phyloP scores from a whole-genome alignment of 2,888 invertebrate genomes.

The Tridacna gigas region DNA sequence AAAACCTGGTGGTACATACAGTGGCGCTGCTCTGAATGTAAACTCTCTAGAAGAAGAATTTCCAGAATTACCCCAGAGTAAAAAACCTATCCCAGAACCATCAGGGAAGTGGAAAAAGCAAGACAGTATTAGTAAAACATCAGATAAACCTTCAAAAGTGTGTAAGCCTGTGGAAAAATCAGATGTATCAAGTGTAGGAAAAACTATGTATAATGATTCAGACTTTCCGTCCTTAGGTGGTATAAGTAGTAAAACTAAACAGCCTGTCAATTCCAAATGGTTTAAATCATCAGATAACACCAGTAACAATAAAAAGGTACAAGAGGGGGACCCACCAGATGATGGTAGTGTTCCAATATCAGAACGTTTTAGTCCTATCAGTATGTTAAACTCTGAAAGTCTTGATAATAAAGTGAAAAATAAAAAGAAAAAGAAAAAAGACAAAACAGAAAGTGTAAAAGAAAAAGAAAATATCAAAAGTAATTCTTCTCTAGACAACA shows the following conservation, averaged over 20 bases:
- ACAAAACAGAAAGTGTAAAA: constrained; percentile 65
- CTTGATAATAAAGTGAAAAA: constrained; percentile 61
- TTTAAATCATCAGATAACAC: constrained; percentile 18
- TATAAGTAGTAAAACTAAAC: constrained; percentile 35
- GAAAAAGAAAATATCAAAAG: constrained; percentile 42
- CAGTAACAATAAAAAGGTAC: constrained; percentile 18
- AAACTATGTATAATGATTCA: constrained; percentile 59
- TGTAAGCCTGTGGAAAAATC: constrained; percentile 26
- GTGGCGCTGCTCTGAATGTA: constrained; percentile 20
- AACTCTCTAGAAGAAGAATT: constrained; percentile 49
- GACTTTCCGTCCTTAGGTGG: constrained; percentile 83
- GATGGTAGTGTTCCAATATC: constrained; percentile 6
- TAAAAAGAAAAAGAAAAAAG: constrained; percentile 81
- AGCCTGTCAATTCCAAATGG: constrained; percentile 17
- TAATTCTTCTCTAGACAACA: constrained; percentile 67
- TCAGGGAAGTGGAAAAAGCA: constrained; percentile 12
- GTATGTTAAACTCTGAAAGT: constrained; percentile 50
- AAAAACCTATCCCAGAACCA: constrained; percentile 32
- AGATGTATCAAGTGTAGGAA: constrained; percentile 10
- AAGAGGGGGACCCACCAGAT: constrained; percentile 35
- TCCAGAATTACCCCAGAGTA: constrained; percentile 58
- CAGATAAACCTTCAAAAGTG: constrained; percentile 30
- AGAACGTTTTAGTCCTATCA: constrained; percentile 54
- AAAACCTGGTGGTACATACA: not conserved
- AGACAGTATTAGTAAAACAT: not conserved